A percentile compares a stretch with the other conserved stretches of the same genome.
These are phyloP conservation scores for Cuculus canorus DNA, from an alignment of 2,797 vertebrate genomes.

Conservation along the genomic window DNA sequence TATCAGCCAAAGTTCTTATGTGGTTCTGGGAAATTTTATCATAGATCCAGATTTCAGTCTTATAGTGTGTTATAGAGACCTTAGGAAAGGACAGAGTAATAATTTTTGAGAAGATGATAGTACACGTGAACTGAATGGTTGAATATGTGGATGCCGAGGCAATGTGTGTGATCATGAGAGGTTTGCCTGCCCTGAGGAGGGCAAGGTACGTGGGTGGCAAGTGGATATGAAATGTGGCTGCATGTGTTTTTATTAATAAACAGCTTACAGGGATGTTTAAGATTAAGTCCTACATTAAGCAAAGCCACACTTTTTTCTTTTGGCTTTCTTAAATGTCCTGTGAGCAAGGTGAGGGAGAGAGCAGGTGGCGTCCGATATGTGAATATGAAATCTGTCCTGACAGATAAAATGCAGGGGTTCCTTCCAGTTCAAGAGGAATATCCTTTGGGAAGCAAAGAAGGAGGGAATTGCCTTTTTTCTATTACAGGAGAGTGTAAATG, in stretches of 20 bases:
- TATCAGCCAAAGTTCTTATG: background rate
- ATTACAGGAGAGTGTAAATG: background rate
- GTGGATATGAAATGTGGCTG: background rate
- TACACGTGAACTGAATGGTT: background rate
- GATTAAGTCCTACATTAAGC: background rate
- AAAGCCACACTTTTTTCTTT: background rate
- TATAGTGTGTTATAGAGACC: background rate
- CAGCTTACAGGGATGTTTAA: background rate
- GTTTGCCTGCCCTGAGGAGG: background rate
- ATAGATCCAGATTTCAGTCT: background rate
- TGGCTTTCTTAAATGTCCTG: background rate
- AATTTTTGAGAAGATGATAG: background rate
- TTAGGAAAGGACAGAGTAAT: background rate
- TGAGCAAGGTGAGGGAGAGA: background rate
- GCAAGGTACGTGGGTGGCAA: background rate
- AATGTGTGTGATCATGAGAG: background rate
- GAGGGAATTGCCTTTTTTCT: background rate
- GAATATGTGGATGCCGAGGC: background rate
- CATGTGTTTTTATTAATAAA: background rate
- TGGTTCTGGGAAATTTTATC: background rate
- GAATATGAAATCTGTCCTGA: background rate
- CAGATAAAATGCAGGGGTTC: background rate
- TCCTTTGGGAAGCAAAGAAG: background rate
- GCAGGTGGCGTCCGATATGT: background rate
- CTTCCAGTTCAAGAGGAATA: background rate